Evolutionary conservation across 2,797 vertebrate genomes (phyloP), one percentile per base, ranked within the genome.

Genomic region (Hydrocynus forskahlii): DNA sequence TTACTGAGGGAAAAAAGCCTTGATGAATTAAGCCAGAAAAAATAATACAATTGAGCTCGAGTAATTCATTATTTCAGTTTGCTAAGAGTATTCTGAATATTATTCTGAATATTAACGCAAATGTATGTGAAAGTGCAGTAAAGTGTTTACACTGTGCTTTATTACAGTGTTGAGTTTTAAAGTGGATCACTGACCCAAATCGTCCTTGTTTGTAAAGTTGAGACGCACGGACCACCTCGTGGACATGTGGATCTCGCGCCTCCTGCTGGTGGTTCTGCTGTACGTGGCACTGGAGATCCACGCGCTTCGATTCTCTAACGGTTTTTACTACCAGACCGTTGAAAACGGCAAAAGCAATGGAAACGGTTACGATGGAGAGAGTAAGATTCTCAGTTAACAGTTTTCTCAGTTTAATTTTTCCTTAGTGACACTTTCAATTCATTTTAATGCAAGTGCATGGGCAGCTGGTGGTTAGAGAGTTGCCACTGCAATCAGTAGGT

Each of bases 251-350:
- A n/a, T 83, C 83, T 79, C 88, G 38, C 89, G 84, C 92, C 92
- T 87, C 80, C 92, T 95, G 66, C 86, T 92, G 89, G 90, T 85
- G 79, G 45, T 94, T 76, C 21, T 94, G 78, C 21, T 93, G 79
- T 78, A 5, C 10, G 78, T 90, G 70, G 83, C 89, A 73, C 75
- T 88, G 1, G 64, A 81, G 79, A 1, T 78, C 90, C 21, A 86
- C 82, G 60, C 90, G 89, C 3, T 40, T 59, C 59, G 76, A 0
- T 96, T 95, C 92, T 93, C 90, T 90, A 97, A 97, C 0, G 96
- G 96, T 71, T 98, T 97, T 87, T 96, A 95, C 89, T 98, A 97
- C 86, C 94, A 96, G 79, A 94, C 92, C 62, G 83, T 94, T 66
- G 91, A 92, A 84, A 92, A 92, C 0, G 91, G 94, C 54, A 86